Conservation (phyloP, 2,797 vertebrate species). For the Uromys caudimaculatus region DNA sequence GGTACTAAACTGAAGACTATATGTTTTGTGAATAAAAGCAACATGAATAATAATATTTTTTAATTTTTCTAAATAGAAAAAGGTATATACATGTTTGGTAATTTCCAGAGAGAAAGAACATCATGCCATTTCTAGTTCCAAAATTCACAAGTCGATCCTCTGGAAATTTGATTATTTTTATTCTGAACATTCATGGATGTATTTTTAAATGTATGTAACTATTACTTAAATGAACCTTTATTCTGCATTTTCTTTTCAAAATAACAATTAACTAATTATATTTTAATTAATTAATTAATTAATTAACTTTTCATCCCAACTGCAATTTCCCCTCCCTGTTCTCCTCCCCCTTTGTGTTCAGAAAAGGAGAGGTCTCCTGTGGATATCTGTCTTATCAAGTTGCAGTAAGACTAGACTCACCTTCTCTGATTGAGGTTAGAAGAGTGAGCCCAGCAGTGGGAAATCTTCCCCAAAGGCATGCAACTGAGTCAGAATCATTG, state of each 20-base stretch:
- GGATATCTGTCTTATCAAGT: background rate
- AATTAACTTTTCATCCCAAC: background rate
- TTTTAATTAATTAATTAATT: background rate
- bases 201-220: background rate
- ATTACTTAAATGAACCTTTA: background rate
- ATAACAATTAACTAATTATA: background rate
- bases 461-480: background rate
- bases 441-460: background rate
- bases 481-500: background rate
- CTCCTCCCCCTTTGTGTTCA: background rate
- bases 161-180: background rate
- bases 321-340: background rate
- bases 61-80: background rate
- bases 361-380: background rate
- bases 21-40: background rate
- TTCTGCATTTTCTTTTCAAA: background rate
- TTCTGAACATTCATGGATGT: background rate
- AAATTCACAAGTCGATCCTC: background rate
- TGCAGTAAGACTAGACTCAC: background rate
- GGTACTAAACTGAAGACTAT: background rate
- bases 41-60: background rate
- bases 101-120: background rate
- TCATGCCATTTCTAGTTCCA: background rate
- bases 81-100: background rate
- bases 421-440: background rate